Base-by-base conservation (phyloP, 2,797 vertebrate species). In the Crypturellus tataupa region DNA sequence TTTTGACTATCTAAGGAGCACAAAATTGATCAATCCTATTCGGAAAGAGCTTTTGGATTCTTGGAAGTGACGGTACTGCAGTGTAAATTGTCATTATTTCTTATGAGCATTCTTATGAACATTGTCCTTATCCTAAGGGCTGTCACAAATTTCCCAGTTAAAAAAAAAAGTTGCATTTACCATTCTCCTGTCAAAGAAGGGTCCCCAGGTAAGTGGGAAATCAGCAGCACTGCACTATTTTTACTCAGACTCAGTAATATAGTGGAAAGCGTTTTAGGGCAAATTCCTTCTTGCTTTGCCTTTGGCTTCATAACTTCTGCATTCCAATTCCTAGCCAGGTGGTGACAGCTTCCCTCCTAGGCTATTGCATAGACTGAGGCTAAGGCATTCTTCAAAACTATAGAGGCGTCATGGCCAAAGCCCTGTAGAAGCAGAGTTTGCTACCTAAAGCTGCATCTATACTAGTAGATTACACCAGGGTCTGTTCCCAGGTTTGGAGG, bases 1-100 rank as follows among this genome's bases (percentile, higher is more conserved):
- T 94, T 96, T 94, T 93, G 83, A 92, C 91, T 95, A 86, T 49
- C 90, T 90, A 85, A 67, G 58, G 64, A 90, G 87, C 87, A 68
- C 31, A 94, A 93, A 77, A 93, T 88, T 95, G 85, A 80, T 82
- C 82, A 88, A 94, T 67, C 81, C 42, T 89, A 91, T 88, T 91
- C 90, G 71, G 64, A 70, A 94, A 93, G 58, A 77, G 85, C 67
- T 86, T 96, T 77, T 82, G 80, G 37, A 80, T 94, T 73, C 80
- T 55, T 49, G 60, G 9, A 68, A 93, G 58, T 77, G 64, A 95
- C 95, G 29, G 37, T 58, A 84, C 40, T 35, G n/a, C 60, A 58
- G 59, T 62, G 42, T 69, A 83, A 87, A 75, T 92, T 68, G 27
- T 46, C 60, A 44, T 33, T 2, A 88, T 71, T 90, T 89, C 23